Evolutionary conservation across 1,140 invertebrate genomes (phyloP), one percentile per base, ranked within the genome.

Genomic region (Paramacrobiotus metropolitanus): DNA sequence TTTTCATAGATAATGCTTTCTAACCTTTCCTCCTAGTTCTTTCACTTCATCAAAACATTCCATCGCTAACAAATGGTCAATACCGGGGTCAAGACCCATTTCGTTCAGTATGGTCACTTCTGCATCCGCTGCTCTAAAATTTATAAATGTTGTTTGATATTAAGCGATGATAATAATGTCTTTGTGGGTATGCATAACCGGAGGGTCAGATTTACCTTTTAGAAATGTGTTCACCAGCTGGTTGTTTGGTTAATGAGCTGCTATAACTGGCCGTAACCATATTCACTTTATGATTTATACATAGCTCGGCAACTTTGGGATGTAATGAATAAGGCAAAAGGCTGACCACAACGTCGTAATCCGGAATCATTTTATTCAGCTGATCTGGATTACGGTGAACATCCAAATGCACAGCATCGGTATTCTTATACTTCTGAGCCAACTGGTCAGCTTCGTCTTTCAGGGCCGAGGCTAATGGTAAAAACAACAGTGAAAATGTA

Each of bases 21-120:
- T 60, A 62, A 78, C 76, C 68, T 77, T 78, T 60, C 79, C 79
- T 9, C 75, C 92, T 72, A 75, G 83, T 73, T 76, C 79, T 72
- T 80, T 85, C 71, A 81, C 80, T 67, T 93, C 83, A 70, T 97
- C 89, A 65, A 99, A 94, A 70, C 87, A 93, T 72, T 99, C 90
- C 73, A 97, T 81, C 0, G 95, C 95, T 59, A 99, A 71, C 48
- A 99, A 77, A 74, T 99, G 95, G 73, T 99, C 95, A 65, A 99
- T 86, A 1, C 93, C 94, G 1, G 95, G 95, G 72, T 99, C 95
- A 2, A 99, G 74, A 2, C 95, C 95, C 0, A 95, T 82, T 76
- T 99, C 94, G 70, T 83, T 95, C 81, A 97, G 74, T 48, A 96
- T 80, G 0, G 89, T 94, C 0, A 97, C 76, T 1, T 85, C 88